Conservation (phyloP, 1,140 invertebrate genomes). For the Bombus waltoni region DNA sequence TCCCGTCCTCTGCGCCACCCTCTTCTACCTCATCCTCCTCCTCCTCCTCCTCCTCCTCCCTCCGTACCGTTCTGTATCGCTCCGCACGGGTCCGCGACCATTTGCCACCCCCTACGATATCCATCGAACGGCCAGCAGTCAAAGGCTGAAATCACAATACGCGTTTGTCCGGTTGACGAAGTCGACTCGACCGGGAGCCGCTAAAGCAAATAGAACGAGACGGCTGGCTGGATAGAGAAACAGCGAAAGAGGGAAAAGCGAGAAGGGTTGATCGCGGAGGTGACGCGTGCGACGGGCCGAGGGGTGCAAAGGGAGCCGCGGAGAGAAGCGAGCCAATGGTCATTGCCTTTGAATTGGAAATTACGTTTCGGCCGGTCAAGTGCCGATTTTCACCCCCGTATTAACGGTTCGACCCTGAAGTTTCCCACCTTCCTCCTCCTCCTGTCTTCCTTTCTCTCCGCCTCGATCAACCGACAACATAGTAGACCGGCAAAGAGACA, state of each 20-base stretch:
- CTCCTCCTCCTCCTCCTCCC: not conserved
- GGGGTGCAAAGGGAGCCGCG: slow-evolving; percentile 39
- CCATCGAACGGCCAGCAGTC: slow-evolving; percentile 78
- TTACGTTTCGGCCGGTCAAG: slow-evolving; percentile 75
- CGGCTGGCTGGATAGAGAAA: slow-evolving; percentile 31
- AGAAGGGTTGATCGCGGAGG: slow-evolving; percentile 33
- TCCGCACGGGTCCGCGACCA: slow-evolving; percentile 45
- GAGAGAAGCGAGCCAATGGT: slow-evolving; percentile 68
- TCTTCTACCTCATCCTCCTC: slow-evolving; percentile 11
- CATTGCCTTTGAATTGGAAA: slow-evolving; percentile 82
- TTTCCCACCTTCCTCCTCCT: not conserved
- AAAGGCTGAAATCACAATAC: slow-evolving; percentile 83
- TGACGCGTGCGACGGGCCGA: slow-evolving; percentile 33
- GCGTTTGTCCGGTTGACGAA: slow-evolving; percentile 82
- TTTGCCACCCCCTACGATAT: slow-evolving; percentile 62
- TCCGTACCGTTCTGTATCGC: slow-evolving; percentile 50
- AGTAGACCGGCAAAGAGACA: not conserved
- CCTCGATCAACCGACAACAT: not conserved
- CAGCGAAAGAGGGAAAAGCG: not conserved
- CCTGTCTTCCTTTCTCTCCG: not conserved
- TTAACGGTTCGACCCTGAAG: slow-evolving; percentile 43
- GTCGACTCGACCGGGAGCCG: slow-evolving; percentile 72
- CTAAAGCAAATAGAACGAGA: slow-evolving; percentile 78
- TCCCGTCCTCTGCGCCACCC: slow-evolving; percentile 20
- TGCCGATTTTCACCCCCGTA: slow-evolving; percentile 75